phyloP scores from a whole-genome alignment of 2,113 vertebrate genomes.

The Mobula birostris region DNA sequence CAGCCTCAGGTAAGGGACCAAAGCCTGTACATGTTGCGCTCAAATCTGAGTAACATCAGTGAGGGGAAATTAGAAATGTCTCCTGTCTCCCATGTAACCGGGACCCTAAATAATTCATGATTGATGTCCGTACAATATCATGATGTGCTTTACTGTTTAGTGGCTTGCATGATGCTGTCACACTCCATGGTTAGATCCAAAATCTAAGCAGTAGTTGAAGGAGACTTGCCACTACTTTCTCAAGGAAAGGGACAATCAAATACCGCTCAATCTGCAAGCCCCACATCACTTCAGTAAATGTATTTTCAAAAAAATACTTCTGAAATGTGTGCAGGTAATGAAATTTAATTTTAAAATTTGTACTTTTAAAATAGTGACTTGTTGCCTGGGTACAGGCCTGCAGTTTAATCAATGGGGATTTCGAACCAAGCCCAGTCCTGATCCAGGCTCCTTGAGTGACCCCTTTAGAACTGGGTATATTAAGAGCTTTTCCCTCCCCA shows the following conservation, averaged over 20 bases:
- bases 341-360: not conserved
- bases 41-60: not conserved
- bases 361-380: no score
- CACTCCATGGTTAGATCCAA: not conserved
- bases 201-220: not conserved
- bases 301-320: no score
- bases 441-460: not conserved
- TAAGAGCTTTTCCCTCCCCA: not conserved
- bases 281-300: no score
- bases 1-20: conserved; percentile 71
- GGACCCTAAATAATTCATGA: not conserved
- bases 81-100: not conserved
- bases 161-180: not conserved
- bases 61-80: not conserved
- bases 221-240: no score
- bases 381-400: not conserved
- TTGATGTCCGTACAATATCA: not conserved
- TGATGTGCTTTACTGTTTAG: not conserved
- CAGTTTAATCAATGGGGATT: not conserved
- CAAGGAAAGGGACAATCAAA: no score
- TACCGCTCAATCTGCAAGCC: no score
- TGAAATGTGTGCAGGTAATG: not conserved
- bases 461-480: not conserved
- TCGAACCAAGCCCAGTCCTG: not conserved
- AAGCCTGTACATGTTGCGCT: not conserved